Percentiles rank a stretch among this genome's conserved stretches.
phyloP scores from a whole-genome alignment of 1,140 invertebrate genomes.

The Thaumetopoea pityocampa region DNA sequence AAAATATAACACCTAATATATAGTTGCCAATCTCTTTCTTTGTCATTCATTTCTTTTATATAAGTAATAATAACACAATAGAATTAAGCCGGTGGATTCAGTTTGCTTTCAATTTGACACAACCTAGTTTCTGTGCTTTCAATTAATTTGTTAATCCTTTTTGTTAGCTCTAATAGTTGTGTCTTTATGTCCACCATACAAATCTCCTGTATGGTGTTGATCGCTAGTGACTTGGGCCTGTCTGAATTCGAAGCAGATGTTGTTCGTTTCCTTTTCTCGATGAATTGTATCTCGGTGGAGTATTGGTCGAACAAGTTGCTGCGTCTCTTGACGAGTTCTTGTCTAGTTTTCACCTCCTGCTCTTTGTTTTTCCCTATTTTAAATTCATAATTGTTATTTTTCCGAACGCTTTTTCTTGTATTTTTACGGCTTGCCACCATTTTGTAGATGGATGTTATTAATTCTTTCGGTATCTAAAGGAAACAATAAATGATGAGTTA shows the following conservation, averaged over 20 bases:
- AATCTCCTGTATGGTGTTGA: conserved; percentile 65
- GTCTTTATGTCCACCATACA: conserved; percentile 66
- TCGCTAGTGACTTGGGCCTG: conserved; percentile 49
- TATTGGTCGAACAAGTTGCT: conserved; percentile 65
- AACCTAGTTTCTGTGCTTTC: conserved; percentile 54
- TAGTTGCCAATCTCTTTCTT: too few species aligned
- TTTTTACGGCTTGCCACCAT: conserved; percentile 82
- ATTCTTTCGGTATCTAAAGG: conserved; percentile 81
- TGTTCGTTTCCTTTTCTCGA: conserved; percentile 54
- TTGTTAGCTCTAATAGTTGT: conserved; percentile 54
- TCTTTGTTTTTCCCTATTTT: conserved; percentile 44
- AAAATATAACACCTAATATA: too few species aligned
- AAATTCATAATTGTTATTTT: conserved; percentile 71
- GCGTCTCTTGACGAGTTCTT: conserved; percentile 50
- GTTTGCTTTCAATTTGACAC: conserved; percentile 49
- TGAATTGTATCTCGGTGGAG: conserved; percentile 53
- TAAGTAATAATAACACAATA: too few species aligned
- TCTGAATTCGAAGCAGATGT: conserved; percentile 45
- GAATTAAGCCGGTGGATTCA: conserved; percentile 41
- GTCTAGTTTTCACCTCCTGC: conserved; percentile 38
- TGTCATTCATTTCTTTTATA: too few species aligned
- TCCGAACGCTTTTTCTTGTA: conserved; percentile 69
- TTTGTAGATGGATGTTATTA: conserved; percentile 83
- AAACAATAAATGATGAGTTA: background rate
- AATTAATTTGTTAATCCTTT: conserved; percentile 57